These are phyloP conservation scores for Marmota monax DNA, from an alignment of 2,113 vertebrate species.

Conservation along the genomic window DNA sequence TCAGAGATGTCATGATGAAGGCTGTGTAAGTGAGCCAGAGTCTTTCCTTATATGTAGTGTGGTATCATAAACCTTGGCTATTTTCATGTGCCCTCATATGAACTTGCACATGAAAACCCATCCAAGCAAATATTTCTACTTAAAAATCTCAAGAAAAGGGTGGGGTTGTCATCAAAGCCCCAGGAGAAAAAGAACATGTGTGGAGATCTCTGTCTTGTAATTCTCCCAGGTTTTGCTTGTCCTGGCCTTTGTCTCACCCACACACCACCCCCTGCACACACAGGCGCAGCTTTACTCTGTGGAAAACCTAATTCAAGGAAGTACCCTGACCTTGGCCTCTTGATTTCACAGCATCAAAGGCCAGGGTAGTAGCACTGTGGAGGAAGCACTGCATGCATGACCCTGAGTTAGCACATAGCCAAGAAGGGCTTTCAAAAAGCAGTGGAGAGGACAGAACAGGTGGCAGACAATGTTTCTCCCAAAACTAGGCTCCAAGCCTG, in stretches of 20 bases:
- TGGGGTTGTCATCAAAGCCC: constrained; percentile 18
- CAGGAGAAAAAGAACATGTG: neutral
- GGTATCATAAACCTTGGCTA: neutral
- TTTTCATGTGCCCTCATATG: neutral
- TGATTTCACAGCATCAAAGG: neutral
- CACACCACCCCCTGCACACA: rapidly evolving
- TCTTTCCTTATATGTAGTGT: neutral
- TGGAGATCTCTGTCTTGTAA: neutral
- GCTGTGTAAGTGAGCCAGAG: neutral
- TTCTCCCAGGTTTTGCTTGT: neutral
- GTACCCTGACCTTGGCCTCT: neutral
- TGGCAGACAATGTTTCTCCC: neutral
- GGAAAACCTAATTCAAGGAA: constrained; percentile 46
- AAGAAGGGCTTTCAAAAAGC: neutral
- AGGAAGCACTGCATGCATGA: neutral
- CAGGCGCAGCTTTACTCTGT: neutral
- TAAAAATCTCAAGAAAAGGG: neutral
- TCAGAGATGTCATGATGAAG: neutral
- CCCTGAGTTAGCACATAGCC: neutral
- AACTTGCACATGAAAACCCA: too few species aligned
- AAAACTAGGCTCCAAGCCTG: neutral
- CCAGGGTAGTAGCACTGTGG: neutral
- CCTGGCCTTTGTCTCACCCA: neutral
- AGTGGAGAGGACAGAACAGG: neutral
- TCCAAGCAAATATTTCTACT: neutral